Evolutionary conservation across 2,113 vertebrate species (phyloP), one percentile per base, ranked within the genome.

Genomic region (Egretta garzetta): DNA sequence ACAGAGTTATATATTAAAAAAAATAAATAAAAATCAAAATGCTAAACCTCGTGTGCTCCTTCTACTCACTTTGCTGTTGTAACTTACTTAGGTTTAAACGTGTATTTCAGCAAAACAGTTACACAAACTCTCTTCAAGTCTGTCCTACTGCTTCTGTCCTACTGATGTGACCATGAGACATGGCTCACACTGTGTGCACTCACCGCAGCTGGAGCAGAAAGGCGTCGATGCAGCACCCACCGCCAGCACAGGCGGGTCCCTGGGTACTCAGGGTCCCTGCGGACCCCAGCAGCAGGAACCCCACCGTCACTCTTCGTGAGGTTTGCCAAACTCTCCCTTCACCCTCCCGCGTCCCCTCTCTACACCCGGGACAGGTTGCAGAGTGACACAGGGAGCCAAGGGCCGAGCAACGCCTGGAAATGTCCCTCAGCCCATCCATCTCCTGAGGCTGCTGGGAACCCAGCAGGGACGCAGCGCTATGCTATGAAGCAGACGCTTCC

Each of bases 401-500:
- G 56, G 20, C n/a, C 30, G 15, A 41, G 24, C 39, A 22, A 28
- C 2, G 1, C 33, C 75, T 55, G 47, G 39, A 37, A 53, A 32
- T 27, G 27, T 7, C 33, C 11, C 32, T 70, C 43, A 10, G 6
- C 9, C 53, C 52, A 20, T 4, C 24, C 14, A 20, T 43, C 45
- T 68, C 26, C 53, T 2, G 3, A 21, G 63, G 45, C 12, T 6
- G 15, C 17, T 17, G 45, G 37, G 8, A 20, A 22, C 11, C 53
- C 39, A 13, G 56, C 39, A 16, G 0, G 2, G 45, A 32, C 5
- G 2, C 10, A 6, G 23, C 3, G 9, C 26, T 12, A 12, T 1
- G 2, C 14, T 18, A 6, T 5, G 53, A n/a, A 59, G 35, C 1
- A 3, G 35, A 43, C 16, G 17, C 8, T 35, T 43, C 35, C 26